Evolutionary conservation across 1,140 invertebrate genomes (phyloP).

Genomic region (Rhagoletis zephyria): DNA sequence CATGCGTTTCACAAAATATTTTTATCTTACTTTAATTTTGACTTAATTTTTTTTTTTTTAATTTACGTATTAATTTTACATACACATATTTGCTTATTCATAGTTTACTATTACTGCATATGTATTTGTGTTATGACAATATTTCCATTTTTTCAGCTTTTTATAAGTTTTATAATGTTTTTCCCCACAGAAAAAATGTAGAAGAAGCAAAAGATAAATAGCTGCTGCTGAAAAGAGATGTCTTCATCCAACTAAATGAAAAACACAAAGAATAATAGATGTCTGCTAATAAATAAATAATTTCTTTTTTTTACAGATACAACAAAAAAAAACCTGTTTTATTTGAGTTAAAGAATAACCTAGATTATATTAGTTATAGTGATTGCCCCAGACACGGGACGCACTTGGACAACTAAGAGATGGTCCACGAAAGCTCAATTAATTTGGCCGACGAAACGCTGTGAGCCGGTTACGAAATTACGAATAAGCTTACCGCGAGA

Average conservation of each 20-base stretch:
- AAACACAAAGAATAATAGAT: constrained; percentile 42
- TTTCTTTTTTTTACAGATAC: constrained; percentile 53
- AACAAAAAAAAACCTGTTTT: constrained; percentile 40
- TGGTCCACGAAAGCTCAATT: too few relatives aligned
- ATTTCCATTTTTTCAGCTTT: constrained; percentile 19
- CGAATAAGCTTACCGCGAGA: too few relatives aligned
- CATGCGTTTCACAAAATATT: constrained; percentile 17
- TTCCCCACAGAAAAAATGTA: constrained; percentile 43
- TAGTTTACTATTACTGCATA: background rate
- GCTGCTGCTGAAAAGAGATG: background rate
- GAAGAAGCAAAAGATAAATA: constrained; percentile 4
- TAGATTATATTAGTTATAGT: background rate
- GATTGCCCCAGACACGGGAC: too few relatives aligned
- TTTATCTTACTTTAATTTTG: constrained; percentile 17
- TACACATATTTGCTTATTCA: background rate
- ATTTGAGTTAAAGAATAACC: background rate
- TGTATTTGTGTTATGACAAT: constrained; percentile 5
- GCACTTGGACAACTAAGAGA: too few relatives aligned
- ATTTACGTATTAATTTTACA: constrained; percentile 2
- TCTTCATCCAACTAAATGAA: background rate
- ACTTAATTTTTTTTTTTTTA: background rate
- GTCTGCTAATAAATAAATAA: constrained; percentile 54
- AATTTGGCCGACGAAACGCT: too few relatives aligned
- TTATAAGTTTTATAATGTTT: constrained; percentile 56
- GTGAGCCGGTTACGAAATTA: too few relatives aligned